Evolutionary conservation across 2,888 invertebrate genomes (phyloP).

Genomic region (Sepiola atlantica): DNA sequence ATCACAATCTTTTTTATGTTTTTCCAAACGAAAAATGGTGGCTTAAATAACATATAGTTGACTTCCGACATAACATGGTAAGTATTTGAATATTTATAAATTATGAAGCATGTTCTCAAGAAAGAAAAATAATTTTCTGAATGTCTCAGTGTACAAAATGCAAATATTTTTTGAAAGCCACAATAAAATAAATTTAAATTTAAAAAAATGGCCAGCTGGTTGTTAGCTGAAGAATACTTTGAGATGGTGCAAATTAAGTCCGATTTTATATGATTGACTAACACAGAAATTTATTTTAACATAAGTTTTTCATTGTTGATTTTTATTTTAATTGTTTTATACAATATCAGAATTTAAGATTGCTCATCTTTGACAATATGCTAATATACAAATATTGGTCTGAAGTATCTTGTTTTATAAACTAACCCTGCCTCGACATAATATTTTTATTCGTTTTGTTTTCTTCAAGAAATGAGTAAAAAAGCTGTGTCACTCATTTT

Average conservation of each 20-base stretch:
- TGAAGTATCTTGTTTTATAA: neutral
- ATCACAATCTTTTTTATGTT: neutral
- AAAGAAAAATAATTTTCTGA: neutral
- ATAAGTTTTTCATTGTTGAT: neutral
- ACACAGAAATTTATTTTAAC: neutral
- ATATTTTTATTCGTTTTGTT: neutral
- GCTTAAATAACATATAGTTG: neutral
- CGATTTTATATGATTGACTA: neutral
- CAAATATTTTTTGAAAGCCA: constrained; percentile 6
- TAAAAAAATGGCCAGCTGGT: neutral
- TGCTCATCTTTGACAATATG: neutral
- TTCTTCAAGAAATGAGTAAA: neutral
- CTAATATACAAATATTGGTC: constrained; percentile 1
- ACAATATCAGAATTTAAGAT: neutral
- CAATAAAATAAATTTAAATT: neutral
- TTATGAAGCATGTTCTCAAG: neutral
- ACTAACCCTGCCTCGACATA: neutral
- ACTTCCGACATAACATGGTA: neutral
- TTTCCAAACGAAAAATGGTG: neutral
- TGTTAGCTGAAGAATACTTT: neutral
- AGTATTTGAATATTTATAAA: neutral
- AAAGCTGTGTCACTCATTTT: neutral
- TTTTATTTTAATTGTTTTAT: neutral
- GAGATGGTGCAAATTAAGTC: neutral
- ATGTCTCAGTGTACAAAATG: neutral